phyloP scores from a whole-genome alignment of 2,888 invertebrate genomes.

The Smittia aterrima region DNA sequence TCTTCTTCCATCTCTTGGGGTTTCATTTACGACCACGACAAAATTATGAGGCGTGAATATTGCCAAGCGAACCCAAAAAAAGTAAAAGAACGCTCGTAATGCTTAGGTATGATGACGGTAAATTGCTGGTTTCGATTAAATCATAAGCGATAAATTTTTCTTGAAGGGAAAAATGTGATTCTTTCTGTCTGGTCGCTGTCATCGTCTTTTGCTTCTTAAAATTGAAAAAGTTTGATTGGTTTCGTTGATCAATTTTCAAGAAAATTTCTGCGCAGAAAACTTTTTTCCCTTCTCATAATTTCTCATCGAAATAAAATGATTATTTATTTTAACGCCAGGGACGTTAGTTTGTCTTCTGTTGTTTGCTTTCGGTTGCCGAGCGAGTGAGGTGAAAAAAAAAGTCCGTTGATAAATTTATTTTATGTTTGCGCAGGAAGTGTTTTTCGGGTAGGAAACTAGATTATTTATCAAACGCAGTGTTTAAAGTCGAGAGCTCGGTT shows the following conservation, averaged over 20 bases:
- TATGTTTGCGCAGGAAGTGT: slow-evolving; percentile 13
- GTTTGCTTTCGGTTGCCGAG: not conserved
- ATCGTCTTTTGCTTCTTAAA: too few relatives aligned
- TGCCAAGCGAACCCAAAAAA: not conserved
- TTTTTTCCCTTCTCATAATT: slow-evolving; percentile 6
- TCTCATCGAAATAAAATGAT: slow-evolving; percentile 24
- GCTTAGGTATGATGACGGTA: not conserved
- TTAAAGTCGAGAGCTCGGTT: not conserved
- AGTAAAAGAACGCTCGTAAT: not conserved
- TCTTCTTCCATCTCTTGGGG: not conserved
- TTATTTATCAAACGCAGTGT: slow-evolving; percentile 4
- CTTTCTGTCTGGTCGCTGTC: not conserved
- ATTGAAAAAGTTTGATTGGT: too few relatives aligned
- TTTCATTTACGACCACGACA: slow-evolving; percentile 1
- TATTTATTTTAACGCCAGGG: slow-evolving; percentile 28
- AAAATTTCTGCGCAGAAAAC: too few relatives aligned
- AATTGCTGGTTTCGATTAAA: slow-evolving; percentile 2
- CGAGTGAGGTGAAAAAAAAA: not conserved
- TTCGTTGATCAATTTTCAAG: too few relatives aligned
- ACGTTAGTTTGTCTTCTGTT: not conserved
- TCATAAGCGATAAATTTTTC: not conserved
- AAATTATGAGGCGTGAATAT: slow-evolving; percentile 3
- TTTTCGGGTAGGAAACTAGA: slow-evolving; percentile 1
- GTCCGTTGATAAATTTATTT: not conserved
- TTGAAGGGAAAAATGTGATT: not conserved